phyloP scores from a whole-genome alignment of 1,140 invertebrate genomes.

The Atta cephalotes region DNA sequence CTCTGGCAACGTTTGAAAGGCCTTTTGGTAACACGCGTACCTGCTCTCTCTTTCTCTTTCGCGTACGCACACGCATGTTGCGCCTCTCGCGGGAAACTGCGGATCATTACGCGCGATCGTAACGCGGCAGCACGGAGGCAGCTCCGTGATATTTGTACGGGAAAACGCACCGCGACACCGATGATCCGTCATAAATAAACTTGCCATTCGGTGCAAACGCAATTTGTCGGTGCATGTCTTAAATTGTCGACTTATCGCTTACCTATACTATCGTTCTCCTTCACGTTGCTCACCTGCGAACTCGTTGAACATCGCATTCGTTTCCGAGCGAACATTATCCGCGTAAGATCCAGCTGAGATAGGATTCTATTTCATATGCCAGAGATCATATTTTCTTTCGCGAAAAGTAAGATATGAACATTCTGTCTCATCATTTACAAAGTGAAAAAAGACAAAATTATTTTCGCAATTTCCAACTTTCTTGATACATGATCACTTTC shows the following conservation, averaged over 20 bases:
- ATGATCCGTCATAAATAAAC: constrained; percentile 43
- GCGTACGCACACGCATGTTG: background rate
- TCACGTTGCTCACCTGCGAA: constrained; percentile 20
- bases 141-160: constrained; percentile 46
- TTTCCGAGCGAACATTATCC: constrained; percentile 9
- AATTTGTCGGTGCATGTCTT: constrained; percentile 34
- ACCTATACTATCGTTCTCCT: constrained; percentile 23
- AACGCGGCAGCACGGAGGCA: background rate
- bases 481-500: background rate
- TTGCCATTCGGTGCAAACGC: constrained; percentile 27
- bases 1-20: constrained; percentile 61
- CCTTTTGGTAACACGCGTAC: constrained; percentile 51
- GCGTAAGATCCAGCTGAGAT: constrained; percentile 35
- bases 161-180: constrained; percentile 31
- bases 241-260: constrained; percentile 52
- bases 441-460: background rate
- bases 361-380: background rate
- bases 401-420: constrained; percentile 16
- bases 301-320: constrained; percentile 25
- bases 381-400: background rate
- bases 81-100: constrained; percentile 50
- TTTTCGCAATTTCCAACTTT: background rate
- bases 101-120: constrained; percentile 49
- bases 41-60: background rate
- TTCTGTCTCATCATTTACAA: constrained; percentile 7